phyloP scores from a whole-genome alignment of 2,888 invertebrate genomes.

The Thecocarcelia acutangulata region DNA sequence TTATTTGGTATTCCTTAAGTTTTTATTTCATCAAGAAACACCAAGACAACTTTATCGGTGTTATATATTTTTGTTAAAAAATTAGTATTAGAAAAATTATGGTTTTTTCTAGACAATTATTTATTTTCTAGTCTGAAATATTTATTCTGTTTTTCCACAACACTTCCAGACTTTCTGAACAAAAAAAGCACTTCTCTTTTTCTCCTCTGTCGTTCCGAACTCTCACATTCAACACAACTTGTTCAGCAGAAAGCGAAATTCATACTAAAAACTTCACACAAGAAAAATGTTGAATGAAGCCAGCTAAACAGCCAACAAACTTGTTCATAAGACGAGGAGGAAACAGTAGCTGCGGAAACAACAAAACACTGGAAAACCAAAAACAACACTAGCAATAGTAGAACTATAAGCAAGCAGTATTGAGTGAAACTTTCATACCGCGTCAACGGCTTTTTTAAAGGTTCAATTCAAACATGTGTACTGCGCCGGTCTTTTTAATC shows the following conservation, averaged over 20 bases:
- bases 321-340: slow-evolving; percentile 54
- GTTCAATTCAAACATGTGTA: slow-evolving; percentile 58
- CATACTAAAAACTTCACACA: slow-evolving; percentile 77
- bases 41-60: neutral
- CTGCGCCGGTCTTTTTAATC: slow-evolving; percentile 61
- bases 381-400: slow-evolving; percentile 13
- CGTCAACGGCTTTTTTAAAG: slow-evolving; percentile 3
- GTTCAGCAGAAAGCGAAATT: slow-evolving; percentile 81
- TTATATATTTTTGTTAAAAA: neutral
- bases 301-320: slow-evolving; percentile 41
- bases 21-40: neutral
- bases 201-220: slow-evolving; percentile 68
- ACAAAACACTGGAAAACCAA: slow-evolving; percentile 16
- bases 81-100: slow-evolving; percentile 8
- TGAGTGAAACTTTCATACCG: slow-evolving; percentile 5
- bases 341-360: slow-evolving; percentile 37
- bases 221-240: slow-evolving; percentile 76
- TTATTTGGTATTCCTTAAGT: neutral
- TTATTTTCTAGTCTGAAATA: slow-evolving; percentile 47
- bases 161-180: slow-evolving; percentile 58
- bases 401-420: neutral
- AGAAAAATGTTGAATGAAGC: slow-evolving; percentile 72
- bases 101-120: slow-evolving; percentile 29
- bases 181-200: slow-evolving; percentile 22
- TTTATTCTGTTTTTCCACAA: slow-evolving; percentile 49